Evolutionary conservation across 2,113 vertebrate species (phyloP).

Genomic region (Eidolon helvum): DNA sequence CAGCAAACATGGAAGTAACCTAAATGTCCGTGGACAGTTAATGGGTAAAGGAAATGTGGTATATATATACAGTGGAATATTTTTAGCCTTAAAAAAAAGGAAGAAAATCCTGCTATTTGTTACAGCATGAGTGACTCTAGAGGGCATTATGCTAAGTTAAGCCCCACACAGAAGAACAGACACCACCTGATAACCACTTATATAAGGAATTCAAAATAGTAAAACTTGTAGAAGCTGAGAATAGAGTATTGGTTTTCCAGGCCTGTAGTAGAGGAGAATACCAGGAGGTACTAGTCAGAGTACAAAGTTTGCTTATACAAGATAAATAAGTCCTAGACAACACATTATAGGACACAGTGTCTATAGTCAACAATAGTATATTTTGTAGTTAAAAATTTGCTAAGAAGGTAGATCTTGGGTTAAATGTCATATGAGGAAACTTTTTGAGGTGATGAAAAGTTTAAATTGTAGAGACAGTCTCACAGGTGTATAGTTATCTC

Average conservation of each 20-base stretch:
- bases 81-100: background rate
- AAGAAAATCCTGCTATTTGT: background rate
- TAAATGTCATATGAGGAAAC: background rate
- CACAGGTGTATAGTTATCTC: background rate
- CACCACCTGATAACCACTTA: background rate
- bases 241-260: background rate
- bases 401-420: background rate
- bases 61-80: background rate
- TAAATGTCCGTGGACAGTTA: background rate
- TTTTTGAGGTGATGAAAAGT: background rate
- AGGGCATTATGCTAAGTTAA: background rate
- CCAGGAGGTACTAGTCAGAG: background rate
- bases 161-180: background rate
- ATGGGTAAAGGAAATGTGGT: background rate
- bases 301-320: background rate
- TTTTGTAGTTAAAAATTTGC: background rate
- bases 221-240: background rate
- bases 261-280: accelerated
- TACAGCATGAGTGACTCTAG: background rate
- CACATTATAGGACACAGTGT: background rate
- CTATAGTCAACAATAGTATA: background rate
- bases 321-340: background rate
- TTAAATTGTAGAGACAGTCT: background rate
- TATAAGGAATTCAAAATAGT: background rate
- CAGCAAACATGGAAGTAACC: background rate